Base-by-base conservation (phyloP, 2,113 vertebrate genomes). In the Isichthys henryi region DNA sequence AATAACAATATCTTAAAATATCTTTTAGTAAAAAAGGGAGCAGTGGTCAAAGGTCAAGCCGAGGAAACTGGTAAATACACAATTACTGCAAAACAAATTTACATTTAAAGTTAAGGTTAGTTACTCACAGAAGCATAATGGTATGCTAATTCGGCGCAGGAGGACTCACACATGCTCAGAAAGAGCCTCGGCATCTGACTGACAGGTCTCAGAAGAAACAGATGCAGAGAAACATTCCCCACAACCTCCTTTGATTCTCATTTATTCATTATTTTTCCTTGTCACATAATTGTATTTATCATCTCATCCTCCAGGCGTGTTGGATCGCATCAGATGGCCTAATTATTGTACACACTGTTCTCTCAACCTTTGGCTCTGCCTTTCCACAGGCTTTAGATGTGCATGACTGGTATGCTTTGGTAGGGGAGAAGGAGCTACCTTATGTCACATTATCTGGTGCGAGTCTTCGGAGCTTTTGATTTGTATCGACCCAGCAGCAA, bases 251-350 rank as follows among this genome's bases (percentile, higher is more conserved):
- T 80, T 50, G 66, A 88, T 52, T 74, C 80, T 52, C 77, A 84
- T 27, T 45, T 84, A 89, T 85, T 85, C 80, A 62, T 89, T 85
- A 89, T 89, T 82, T 82, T 84, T 89, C 10, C 49, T 58, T 58
- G 77, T 58, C 50, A 43, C 50, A n/a, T 84, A 58, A 83, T 80
- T 39, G 70, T 53, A 77, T 89, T 82, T 89, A 53, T 43, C 70
- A 53, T 53, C 88, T 83, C 74, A 43, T 83, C 74, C 88, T 83
- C 49, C 45, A 83, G 88, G 77, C 23, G 15, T 56, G 77, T 52
- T 53, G 88, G 88, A 27, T 89, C 88, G 45, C 77, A 58, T 84
- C 77, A 84, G 45, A 84, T 53, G 49, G 74, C 62, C 87, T 74
- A 89, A 56, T 89, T 89, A 82, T 43, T 83, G 88, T 39, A 52